Conservation (phyloP, 1,140 invertebrate genomes). For the Scaptomyza graminum region DNA sequence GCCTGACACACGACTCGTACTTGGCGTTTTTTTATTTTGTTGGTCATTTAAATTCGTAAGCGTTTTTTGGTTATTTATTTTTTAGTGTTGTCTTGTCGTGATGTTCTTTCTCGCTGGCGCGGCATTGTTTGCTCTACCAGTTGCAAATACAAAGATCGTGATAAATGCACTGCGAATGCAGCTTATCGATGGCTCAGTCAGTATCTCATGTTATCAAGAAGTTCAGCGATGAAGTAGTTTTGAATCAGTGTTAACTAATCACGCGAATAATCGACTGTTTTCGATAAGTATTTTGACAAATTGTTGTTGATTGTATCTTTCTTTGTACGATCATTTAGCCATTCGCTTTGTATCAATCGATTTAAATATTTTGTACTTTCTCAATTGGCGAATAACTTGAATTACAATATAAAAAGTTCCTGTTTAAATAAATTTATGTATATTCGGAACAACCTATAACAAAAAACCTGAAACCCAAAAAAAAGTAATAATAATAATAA, state of each 20-base stretch:
- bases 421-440: neutral
- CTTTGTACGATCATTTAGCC: too few species aligned
- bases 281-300: too few species aligned
- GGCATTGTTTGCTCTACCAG: constrained; percentile 34
- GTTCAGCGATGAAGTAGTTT: too few species aligned
- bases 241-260: too few species aligned
- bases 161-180: neutral
- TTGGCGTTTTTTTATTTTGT: constrained; percentile 23
- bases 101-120: constrained; percentile 60
- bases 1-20: constrained; percentile 9
- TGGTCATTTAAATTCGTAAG: constrained; percentile 48
- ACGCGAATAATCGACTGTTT: too few species aligned
- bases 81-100: constrained; percentile 17
- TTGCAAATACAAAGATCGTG: constrained; percentile 33
- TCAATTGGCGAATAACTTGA: neutral
- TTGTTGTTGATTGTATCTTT: too few species aligned
- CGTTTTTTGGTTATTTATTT: constrained; percentile 27
- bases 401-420: neutral
- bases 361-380: neutral
- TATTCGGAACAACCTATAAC: constrained; percentile 7
- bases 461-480: constrained; percentile 13
- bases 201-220: neutral
- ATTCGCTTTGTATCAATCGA: too few species aligned
- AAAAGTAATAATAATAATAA: constrained; percentile 9
- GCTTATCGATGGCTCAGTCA: neutral